phyloP scores from a whole-genome alignment of 2,113 vertebrate species.

The Eidolon helvum region DNA sequence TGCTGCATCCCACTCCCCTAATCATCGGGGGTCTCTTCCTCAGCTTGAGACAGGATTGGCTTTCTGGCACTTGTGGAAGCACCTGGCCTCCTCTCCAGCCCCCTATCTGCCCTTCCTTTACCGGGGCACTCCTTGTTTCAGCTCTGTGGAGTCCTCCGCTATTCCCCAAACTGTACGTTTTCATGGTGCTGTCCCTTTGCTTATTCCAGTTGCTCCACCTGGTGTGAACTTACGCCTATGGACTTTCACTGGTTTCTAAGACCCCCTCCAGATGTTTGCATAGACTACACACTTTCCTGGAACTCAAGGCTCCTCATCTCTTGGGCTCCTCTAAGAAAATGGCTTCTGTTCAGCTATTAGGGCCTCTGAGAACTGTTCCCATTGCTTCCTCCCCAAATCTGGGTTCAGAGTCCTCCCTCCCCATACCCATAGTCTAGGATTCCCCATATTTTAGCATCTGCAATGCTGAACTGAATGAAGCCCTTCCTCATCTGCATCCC shows the following conservation, averaged over 20 bases:
- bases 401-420: background rate
- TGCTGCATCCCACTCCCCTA: too few species aligned
- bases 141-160: background rate
- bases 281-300: background rate
- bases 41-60: background rate
- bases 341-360: background rate
- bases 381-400: background rate
- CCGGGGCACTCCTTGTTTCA: background rate
- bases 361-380: background rate
- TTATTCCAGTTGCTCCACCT: background rate
- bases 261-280: background rate
- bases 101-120: background rate
- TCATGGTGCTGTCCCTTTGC: background rate
- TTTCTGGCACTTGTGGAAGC: background rate
- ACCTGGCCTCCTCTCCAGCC: background rate
- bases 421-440: too few species aligned
- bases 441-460: background rate
- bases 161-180: background rate
- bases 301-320: background rate
- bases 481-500: background rate
- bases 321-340: background rate
- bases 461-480: background rate
- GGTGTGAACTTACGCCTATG: background rate
- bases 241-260: too few species aligned
- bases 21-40: rapidly evolving